Evolutionary conservation across 2,113 vertebrate genomes (phyloP).

Genomic region (Mirza zaza): DNA sequence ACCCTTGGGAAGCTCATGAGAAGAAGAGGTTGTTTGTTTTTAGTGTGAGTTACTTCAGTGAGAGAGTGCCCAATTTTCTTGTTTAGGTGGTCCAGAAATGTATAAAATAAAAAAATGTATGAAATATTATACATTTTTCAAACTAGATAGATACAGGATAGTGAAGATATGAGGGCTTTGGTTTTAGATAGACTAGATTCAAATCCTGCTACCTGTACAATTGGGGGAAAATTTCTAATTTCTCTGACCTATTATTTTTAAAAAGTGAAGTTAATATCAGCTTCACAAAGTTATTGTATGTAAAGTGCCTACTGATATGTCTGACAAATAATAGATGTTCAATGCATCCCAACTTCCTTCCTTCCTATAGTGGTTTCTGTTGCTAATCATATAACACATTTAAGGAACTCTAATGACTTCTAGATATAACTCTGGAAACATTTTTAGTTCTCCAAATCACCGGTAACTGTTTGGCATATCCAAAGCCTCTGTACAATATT

Average conservation of each 20-base stretch:
- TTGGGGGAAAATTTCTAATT: background rate
- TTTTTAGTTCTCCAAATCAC: conserved; percentile 14
- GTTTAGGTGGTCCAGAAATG: background rate
- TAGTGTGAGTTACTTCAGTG: background rate
- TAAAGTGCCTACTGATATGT: background rate
- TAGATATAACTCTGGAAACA: background rate
- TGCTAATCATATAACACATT: conserved; percentile 19
- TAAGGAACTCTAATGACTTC: conserved; percentile 40
- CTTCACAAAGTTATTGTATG: conserved; percentile 9
- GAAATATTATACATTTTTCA: background rate
- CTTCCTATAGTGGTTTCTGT: conserved; percentile 25
- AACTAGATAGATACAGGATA: background rate
- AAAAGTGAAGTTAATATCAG: background rate
- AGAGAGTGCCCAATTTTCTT: background rate
- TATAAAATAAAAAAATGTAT: background rate
- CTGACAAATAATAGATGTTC: conserved; percentile 35
- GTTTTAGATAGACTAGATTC: background rate
- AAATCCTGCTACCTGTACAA: background rate
- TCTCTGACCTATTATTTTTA: background rate
- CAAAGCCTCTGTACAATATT: background rate
- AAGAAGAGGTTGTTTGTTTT: background rate
- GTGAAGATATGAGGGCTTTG: background rate
- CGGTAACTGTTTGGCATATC: background rate
- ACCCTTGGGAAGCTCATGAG: background rate
- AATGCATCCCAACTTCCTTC: conserved; percentile 6